phyloP scores from a whole-genome alignment of 1,140 invertebrate genomes.

The Zaprionus ghesquierei region DNA sequence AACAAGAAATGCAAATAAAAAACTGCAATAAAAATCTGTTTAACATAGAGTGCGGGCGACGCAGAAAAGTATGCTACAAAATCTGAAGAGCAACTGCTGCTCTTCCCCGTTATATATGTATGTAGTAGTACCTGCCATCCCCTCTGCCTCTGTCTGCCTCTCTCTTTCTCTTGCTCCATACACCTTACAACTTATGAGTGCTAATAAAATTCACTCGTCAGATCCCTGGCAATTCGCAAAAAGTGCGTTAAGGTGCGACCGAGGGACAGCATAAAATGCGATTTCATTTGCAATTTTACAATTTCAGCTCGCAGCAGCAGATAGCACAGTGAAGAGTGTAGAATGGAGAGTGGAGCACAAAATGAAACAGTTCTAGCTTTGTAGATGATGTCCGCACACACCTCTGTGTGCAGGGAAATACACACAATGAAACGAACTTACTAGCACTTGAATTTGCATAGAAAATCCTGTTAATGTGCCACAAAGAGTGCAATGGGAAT shows the following conservation, averaged over 20 bases:
- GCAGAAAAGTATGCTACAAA: slow-evolving; percentile 52
- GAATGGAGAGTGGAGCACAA: slow-evolving; percentile 11
- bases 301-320: not conserved
- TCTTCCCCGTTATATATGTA: slow-evolving; percentile 17
- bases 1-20: slow-evolving; percentile 66
- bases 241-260: slow-evolving; percentile 66
- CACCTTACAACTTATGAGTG: slow-evolving; percentile 77
- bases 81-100: slow-evolving; percentile 25
- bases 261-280: slow-evolving; percentile 37
- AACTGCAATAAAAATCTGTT: slow-evolving; percentile 79
- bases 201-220: slow-evolving; percentile 76
- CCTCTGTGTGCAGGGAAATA: not conserved
- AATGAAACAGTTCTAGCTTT: slow-evolving; percentile 41
- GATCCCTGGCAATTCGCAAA: slow-evolving; percentile 54
- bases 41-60: slow-evolving; percentile 62
- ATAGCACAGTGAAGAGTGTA: not conserved
- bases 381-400: slow-evolving; percentile 15
- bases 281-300: slow-evolving; percentile 40
- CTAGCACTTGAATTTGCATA: not conserved
- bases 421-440: not conserved
- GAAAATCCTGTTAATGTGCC: not conserved
- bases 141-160: not conserved
- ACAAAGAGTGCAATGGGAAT: not conserved
- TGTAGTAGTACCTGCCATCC: slow-evolving; percentile 17
- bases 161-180: slow-evolving; percentile 37